These are phyloP conservation scores for Cynocephalus volans DNA, from an alignment of 2,113 vertebrate genomes.

Conservation along the genomic window DNA sequence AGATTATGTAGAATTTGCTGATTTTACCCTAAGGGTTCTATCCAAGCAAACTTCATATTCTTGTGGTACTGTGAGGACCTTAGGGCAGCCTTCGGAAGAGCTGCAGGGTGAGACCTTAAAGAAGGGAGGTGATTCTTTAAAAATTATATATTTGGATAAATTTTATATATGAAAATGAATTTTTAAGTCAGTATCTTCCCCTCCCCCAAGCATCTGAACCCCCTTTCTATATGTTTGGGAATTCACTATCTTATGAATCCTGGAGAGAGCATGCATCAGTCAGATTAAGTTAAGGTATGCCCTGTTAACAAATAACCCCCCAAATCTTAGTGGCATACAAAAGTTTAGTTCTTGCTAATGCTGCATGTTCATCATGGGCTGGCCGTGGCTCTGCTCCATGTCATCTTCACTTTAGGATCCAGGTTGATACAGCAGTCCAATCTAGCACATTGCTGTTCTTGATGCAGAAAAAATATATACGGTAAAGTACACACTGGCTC, in stretches of 20 bases:
- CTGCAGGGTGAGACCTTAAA: not conserved
- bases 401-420: not conserved
- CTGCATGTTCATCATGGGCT: too few relatives aligned
- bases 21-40: conserved; percentile 52
- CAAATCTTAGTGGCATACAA: not conserved
- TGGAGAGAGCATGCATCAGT: not conserved
- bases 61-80: not conserved
- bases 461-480: not conserved
- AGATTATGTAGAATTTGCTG: conserved; percentile 70
- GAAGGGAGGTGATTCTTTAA: not conserved
- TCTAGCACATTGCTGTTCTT: not conserved
- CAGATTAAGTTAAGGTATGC: not conserved
- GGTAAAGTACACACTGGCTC: not conserved
- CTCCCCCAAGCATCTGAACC: not conserved
- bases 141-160: not conserved
- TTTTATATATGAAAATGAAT: conserved; percentile 1
- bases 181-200: not conserved
- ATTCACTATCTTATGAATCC: not conserved
- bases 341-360: not conserved
- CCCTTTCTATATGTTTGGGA: not conserved
- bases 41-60: not conserved
- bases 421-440: fast-evolving
- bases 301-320: not conserved
- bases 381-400: not conserved
- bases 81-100: not conserved